Percentiles rank a stretch among this genome's conserved stretches.
Conservation (phyloP, 2,888 invertebrate species). For the Lucinisca nassula region DNA sequence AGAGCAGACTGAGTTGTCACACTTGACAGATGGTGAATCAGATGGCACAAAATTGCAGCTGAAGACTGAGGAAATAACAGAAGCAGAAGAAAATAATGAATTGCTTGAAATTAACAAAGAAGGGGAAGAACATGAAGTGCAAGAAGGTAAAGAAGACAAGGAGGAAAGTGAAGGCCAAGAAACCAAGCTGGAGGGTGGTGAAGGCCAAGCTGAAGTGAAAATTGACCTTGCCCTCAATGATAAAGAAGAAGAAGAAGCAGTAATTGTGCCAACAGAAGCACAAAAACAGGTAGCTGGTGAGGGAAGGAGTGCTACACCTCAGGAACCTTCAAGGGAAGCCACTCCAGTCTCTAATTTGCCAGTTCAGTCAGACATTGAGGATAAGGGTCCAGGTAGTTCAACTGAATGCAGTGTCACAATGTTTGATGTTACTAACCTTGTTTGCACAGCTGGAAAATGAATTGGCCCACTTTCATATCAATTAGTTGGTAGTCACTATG, state of each 20-base stretch:
- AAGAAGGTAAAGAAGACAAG: neutral
- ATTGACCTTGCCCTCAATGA: slow-evolving; percentile 1
- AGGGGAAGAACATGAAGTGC: neutral
- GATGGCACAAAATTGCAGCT: slow-evolving; percentile 16
- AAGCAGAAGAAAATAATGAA: neutral
- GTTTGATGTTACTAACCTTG: neutral
- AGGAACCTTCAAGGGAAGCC: neutral
- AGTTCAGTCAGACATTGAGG: slow-evolving; percentile 25
- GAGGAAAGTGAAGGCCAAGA: neutral
- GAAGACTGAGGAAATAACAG: neutral
- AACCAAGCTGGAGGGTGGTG: neutral
- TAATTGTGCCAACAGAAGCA: neutral
- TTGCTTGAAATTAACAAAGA: neutral
- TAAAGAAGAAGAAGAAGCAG: slow-evolving; percentile 26
- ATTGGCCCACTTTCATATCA: neutral
- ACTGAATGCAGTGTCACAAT: slow-evolving; percentile 17
- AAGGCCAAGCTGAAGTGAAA: slow-evolving; percentile 11
- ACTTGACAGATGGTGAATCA: slow-evolving; percentile 32
- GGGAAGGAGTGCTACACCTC: slow-evolving; percentile 27
- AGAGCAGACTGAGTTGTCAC: slow-evolving; percentile 68
- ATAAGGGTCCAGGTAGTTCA: slow-evolving; percentile 41
- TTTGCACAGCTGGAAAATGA: neutral
- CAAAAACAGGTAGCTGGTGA: slow-evolving; percentile 17
- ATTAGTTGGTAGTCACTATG: too few relatives aligned
- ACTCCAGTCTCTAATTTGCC: neutral